These are phyloP conservation scores for Palythoa caribaeorum DNA, from an alignment of 92 coral and sea anemone species.

Conservation along the genomic window DNA sequence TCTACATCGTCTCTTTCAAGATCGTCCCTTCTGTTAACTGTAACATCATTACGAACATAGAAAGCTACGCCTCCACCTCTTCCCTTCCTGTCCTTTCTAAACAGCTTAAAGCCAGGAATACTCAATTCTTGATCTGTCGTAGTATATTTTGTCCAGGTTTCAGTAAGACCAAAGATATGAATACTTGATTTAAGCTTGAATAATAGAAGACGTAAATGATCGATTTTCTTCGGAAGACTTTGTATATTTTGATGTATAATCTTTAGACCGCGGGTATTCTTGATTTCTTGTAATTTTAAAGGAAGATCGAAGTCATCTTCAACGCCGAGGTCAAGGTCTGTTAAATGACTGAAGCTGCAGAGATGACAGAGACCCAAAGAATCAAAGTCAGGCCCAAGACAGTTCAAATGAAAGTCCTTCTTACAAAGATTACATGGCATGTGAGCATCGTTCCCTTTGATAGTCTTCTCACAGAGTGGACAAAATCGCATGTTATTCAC, in stretches of 20 bases:
- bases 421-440: constrained; percentile 7
- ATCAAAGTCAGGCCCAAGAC: constrained; percentile 17
- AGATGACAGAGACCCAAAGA: constrained; percentile 16
- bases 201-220: constrained; percentile 49
- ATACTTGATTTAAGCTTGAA: constrained; percentile 25
- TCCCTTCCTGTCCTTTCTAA: constrained; percentile 50
- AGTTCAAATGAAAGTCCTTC: not conserved
- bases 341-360: constrained; percentile 6
- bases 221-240: constrained; percentile 47
- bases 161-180: constrained; percentile 37
- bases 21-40: constrained; percentile 55
- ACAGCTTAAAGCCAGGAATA: constrained; percentile 64
- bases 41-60: constrained; percentile 51
- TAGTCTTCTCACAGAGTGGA: too few relatives aligned
- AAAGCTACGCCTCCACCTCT: constrained; percentile 13
- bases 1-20: constrained; percentile 53
- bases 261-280: constrained; percentile 15
- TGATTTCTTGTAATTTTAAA: constrained; percentile 11
- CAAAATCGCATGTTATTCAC: too few relatives aligned
- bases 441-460: constrained; percentile 1
- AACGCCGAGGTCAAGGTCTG: constrained; percentile 16
- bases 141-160: constrained; percentile 54
- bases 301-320: constrained; percentile 14
- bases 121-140: constrained; percentile 51
- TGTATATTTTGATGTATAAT: constrained; percentile 3